These are phyloP conservation scores for Cotesia glomerata DNA, from an alignment of 1,140 invertebrate species.

Conservation along the genomic window DNA sequence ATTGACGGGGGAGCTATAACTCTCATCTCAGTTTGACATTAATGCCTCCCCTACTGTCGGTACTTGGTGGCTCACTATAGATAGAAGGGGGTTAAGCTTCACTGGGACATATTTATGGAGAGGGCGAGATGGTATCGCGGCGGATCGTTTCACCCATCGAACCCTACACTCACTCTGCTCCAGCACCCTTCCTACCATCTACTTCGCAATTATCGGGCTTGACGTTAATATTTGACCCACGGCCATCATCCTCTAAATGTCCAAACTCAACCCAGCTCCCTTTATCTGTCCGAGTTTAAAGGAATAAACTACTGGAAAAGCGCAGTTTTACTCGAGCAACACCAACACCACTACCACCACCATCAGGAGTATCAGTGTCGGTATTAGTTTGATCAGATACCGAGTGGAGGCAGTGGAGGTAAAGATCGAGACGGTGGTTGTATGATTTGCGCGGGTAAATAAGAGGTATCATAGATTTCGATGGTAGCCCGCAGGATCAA, in stretches of 20 bases:
- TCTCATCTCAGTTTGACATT: constrained; percentile 63
- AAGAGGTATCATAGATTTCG: constrained; percentile 63
- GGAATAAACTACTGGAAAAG: too few relatives aligned
- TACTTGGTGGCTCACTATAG: constrained; percentile 46
- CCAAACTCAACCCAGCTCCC: not conserved
- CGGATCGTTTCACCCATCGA: constrained; percentile 31
- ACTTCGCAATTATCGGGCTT: constrained; percentile 62
- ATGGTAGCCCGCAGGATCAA: constrained; percentile 63
- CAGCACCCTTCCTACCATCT: constrained; percentile 56
- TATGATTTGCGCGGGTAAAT: constrained; percentile 51
- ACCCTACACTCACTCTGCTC: constrained; percentile 3
- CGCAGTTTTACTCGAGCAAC: too few relatives aligned
- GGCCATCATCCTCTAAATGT: constrained; percentile 39
- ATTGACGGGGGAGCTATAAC: constrained; percentile 65
- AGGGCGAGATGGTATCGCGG: constrained; percentile 62
- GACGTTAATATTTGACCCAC: constrained; percentile 63
- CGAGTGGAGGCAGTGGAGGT: not conserved
- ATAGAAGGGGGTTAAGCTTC: constrained; percentile 61
- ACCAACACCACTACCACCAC: too few relatives aligned
- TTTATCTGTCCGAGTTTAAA: too few relatives aligned
- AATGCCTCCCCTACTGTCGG: constrained; percentile 55
- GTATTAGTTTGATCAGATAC: not conserved
- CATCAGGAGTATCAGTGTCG: too few relatives aligned
- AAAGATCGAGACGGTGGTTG: not conserved
- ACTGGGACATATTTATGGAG: constrained; percentile 64